Evolutionary conservation across 2,113 vertebrate genomes (phyloP).

Genomic region (Spizaetus ornatus): DNA sequence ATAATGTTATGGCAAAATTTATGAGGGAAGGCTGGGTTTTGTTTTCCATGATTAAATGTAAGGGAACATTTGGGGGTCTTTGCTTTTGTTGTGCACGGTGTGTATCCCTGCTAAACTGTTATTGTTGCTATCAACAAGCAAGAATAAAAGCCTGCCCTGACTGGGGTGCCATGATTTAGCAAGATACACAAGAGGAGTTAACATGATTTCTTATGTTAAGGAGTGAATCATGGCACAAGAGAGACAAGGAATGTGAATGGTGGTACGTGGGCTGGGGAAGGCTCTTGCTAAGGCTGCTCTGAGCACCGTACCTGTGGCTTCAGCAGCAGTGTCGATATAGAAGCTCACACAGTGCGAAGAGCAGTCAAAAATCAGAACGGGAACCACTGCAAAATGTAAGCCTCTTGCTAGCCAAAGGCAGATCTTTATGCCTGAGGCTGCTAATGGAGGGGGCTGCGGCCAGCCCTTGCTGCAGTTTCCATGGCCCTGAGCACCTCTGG

Average conservation of each 20-base stretch:
- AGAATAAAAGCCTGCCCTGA: background rate
- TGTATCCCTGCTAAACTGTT: background rate
- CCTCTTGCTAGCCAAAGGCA: background rate
- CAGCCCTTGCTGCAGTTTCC: background rate
- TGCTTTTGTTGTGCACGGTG: background rate
- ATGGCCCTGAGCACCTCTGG: background rate
- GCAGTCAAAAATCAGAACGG: background rate
- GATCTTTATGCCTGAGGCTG: background rate
- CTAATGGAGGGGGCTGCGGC: background rate
- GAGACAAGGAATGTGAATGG: background rate
- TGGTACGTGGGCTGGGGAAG: background rate
- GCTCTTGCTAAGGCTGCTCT: background rate
- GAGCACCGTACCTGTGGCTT: background rate
- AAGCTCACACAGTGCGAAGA: background rate
- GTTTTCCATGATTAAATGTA: background rate
- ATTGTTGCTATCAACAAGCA: background rate
- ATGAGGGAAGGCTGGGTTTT: background rate
- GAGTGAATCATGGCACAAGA: background rate
- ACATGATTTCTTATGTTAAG: background rate
- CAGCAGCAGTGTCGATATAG: fast-evolving
- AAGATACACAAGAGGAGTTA: background rate
- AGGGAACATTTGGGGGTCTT: background rate
- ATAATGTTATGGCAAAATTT: background rate
- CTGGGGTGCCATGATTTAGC: background rate
- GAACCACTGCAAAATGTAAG: background rate